Percentiles rank a stretch among this genome's conserved stretches.
These are phyloP conservation scores for Lycophotia porphyrea DNA, from an alignment of 2,888 invertebrate species.

Conservation along the genomic window DNA sequence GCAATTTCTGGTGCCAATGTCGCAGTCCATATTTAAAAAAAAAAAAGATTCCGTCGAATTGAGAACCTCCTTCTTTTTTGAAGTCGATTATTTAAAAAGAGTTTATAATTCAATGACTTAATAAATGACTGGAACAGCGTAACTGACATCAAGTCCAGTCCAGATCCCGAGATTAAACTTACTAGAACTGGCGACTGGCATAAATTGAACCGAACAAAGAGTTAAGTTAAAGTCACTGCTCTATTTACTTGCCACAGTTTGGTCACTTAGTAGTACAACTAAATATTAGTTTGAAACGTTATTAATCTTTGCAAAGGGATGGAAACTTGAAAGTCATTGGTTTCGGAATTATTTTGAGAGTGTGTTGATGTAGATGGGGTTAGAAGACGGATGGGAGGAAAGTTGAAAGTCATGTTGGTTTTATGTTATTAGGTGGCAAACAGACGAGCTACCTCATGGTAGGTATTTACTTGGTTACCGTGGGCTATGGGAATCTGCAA, in stretches of 20 bases:
- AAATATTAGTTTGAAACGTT: slow-evolving; percentile 35
- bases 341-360: slow-evolving; percentile 52
- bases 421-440: background rate
- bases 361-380: slow-evolving; percentile 22
- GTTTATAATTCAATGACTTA: background rate
- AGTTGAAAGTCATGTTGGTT: slow-evolving; percentile 12
- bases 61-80: no score
- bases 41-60: no score
- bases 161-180: background rate
- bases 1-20: background rate
- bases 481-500: background rate
- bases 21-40: background rate
- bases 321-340: slow-evolving; percentile 48
- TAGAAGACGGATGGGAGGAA: slow-evolving; percentile 22
- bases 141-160: background rate
- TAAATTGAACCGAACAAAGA: background rate
- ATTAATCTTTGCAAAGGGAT: slow-evolving; percentile 53
- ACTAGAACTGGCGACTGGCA: background rate
- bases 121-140: background rate
- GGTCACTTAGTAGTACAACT: slow-evolving; percentile 44
- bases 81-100: no score
- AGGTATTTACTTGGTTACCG: background rate
- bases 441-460: background rate
- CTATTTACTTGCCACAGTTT: slow-evolving; percentile 26
- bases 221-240: slow-evolving; percentile 37